phyloP scores from a whole-genome alignment of 2,888 invertebrate genomes.

The Pseudococcus jackbeardsleyi region DNA sequence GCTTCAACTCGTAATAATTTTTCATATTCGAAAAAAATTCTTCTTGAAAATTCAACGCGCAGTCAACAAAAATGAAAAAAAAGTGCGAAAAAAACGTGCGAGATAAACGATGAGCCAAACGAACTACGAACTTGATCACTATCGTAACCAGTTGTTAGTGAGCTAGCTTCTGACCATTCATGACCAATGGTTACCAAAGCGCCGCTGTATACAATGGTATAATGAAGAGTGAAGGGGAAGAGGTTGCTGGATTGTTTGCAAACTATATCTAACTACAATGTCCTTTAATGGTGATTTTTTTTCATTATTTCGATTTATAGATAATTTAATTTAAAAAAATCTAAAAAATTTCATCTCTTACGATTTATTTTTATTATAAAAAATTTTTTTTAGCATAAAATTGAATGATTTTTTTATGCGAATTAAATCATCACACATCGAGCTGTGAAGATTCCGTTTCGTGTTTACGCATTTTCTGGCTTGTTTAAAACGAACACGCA shows the following conservation, averaged over 20 bases:
- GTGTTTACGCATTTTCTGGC: conserved; percentile 24
- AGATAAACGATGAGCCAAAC: conserved; percentile 19
- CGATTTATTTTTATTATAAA: not conserved
- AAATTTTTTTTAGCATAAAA: not conserved
- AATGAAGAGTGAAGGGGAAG: conserved; percentile 18
- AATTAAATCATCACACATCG: conserved; percentile 27
- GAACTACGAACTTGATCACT: conserved; percentile 51
- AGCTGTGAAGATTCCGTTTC: conserved; percentile 8
- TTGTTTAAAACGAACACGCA: conserved; percentile 30
- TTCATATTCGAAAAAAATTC: not conserved
- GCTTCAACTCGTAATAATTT: not conserved
- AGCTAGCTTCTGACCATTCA: conserved; percentile 55
- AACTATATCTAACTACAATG: not conserved
- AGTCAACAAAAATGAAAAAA: not conserved
- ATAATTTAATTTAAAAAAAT: not conserved
- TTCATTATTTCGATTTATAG: not conserved
- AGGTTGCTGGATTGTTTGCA: not conserved
- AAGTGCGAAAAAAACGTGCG: conserved; percentile 14
- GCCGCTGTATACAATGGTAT: not conserved
- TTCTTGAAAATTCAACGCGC: not conserved
- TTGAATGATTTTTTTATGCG: not conserved
- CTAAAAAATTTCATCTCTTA: not conserved
- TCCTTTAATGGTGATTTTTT: conserved; percentile 23
- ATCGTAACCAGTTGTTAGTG: conserved; percentile 30
- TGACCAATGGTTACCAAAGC: conserved; percentile 40